Evolutionary conservation across 2,888 invertebrate genomes (phyloP), one percentile per base, ranked within the genome.

Genomic region (Andrena chrysosceles): DNA sequence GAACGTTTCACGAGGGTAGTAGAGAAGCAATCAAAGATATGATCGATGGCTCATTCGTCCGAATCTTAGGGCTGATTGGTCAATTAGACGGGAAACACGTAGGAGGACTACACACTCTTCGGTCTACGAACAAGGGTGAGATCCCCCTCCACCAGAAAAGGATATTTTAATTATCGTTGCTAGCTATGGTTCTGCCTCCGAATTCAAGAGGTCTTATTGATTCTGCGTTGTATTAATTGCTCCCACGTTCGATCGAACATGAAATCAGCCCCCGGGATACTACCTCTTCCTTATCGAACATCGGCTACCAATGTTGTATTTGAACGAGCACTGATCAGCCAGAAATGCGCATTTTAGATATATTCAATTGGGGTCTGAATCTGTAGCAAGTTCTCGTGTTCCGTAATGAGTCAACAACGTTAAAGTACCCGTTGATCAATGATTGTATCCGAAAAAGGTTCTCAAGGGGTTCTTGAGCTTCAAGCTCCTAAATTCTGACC

Each of bases 1-100:
- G 10, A 52, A 2, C 2, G 7, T 23, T 20, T 26, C 49, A 54
- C 33, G 20, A 10, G 8, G 29, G 78, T 78, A 81, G 74, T 68
- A 76, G 82, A 81, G 88, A 86, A 89, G 90, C 91, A 92, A 92
- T 93, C 91, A 91, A 92, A 92, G 88, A 79, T 85, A 77, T 89
- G 91, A 93, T 93, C 93, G 91, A 93, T 92, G 89, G 91, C 90
- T 91, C 91, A 92, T 93, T 93, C 91, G 90, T 92, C 91, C 88
- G 91, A 92, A 92, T 93, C 91, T 93, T 91, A 90, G 90, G 89
- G 91, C 90, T 93, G 93, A 94, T 94, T 93, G 93, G 93, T 93
- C 93, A 93, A 94, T 94, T 93, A 93, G 91, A 91, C 89, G 87
- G 89, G 90, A 93, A 93, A 92, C 94, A 93, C 94, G 94, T 94